These are phyloP conservation scores for Nomada lathburiana DNA, from an alignment of 2,888 invertebrate genomes.

Conservation along the genomic window DNA sequence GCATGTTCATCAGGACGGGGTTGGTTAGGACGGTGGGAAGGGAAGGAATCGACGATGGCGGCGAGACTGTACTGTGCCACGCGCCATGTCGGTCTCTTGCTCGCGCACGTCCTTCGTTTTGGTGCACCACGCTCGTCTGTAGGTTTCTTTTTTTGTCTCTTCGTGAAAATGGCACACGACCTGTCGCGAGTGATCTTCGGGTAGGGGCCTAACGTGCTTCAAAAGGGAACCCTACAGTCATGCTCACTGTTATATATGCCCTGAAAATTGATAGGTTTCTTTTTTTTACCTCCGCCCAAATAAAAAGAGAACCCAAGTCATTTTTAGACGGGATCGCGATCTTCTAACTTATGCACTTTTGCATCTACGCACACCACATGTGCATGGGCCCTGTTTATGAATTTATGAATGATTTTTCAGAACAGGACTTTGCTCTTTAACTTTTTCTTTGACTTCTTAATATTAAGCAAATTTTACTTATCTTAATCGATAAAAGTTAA, in stretches of 20 bases:
- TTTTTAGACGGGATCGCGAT: slow-evolving; percentile 42
- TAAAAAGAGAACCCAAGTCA: slow-evolving; percentile 32
- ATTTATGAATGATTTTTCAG: background rate
- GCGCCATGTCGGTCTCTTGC: slow-evolving; percentile 81
- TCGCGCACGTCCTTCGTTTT: slow-evolving; percentile 75
- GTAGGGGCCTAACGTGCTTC: slow-evolving; percentile 18
- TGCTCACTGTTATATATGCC: slow-evolving; percentile 14
- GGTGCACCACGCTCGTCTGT: slow-evolving; percentile 48
- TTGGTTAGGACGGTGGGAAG: slow-evolving; percentile 52
- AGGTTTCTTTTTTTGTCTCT: slow-evolving; percentile 53
- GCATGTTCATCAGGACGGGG: slow-evolving; percentile 44
- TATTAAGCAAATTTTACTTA: background rate
- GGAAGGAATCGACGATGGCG: slow-evolving; percentile 77
- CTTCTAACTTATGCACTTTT: slow-evolving; percentile 25
- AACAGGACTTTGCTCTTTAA: background rate
- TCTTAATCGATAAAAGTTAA: too few species aligned
- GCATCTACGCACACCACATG: background rate
- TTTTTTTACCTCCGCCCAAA: background rate
- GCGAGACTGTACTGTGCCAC: slow-evolving; percentile 79
- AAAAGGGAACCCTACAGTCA: slow-evolving; percentile 28
- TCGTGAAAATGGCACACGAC: slow-evolving; percentile 63
- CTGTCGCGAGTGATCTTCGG: slow-evolving; percentile 48
- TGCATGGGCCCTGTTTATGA: background rate
- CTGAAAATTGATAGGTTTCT: slow-evolving; percentile 39
- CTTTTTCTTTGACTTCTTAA: background rate